Conservation (phyloP, 2,797 vertebrate genomes). For the Smutsia gigantea region DNA sequence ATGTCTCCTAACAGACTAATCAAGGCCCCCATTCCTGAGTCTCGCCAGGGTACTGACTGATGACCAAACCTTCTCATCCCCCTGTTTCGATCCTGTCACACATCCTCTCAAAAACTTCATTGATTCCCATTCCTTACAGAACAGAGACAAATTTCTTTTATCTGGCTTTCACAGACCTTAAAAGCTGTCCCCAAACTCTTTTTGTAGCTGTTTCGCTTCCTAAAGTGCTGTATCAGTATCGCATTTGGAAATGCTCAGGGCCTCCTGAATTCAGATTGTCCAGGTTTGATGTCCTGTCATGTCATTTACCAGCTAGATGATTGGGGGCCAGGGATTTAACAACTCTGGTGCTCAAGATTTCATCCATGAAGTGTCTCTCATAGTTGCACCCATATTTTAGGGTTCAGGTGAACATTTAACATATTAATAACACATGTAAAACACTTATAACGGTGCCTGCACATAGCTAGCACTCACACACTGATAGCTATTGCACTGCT, state of each 20-base stretch:
- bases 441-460: neutral
- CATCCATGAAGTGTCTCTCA: neutral
- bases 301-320: neutral
- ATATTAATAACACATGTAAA: neutral
- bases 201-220: neutral
- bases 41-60: neutral
- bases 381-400: neutral
- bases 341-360: neutral
- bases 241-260: neutral
- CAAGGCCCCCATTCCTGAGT: neutral
- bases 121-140: neutral
- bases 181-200: neutral
- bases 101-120: neutral
- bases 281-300: neutral
- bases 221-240: fast-evolving
- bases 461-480: neutral
- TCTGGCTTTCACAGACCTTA: neutral
- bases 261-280: neutral
- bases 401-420: neutral
- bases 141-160: neutral
- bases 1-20: neutral
- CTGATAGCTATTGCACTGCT: neutral
- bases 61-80: neutral
- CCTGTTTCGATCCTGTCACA: neutral
- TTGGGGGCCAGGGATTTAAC: neutral